Evolutionary conservation across 92 coral and sea anemone genomes (phyloP).

Genomic region (Pocillopora grandis): DNA sequence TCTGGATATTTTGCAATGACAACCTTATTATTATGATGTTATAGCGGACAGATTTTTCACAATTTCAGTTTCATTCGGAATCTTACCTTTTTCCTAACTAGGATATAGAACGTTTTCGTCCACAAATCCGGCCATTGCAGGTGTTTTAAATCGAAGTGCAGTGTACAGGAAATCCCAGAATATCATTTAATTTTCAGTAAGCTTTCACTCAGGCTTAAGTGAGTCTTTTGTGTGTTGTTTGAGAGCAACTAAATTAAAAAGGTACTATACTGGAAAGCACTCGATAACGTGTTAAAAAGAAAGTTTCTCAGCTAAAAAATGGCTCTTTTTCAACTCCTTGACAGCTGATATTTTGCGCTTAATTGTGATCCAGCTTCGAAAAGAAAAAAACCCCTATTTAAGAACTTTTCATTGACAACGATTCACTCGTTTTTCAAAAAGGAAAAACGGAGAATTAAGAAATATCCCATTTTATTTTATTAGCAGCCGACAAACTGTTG

Average conservation of each 20-base stretch:
- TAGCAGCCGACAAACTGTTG: background rate
- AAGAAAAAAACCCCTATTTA: background rate
- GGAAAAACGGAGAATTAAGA: background rate
- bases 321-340: background rate
- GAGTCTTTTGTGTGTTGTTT: background rate
- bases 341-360: background rate
- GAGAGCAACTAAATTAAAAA: background rate
- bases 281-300: background rate
- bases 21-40: no score
- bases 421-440: background rate
- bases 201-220: background rate
- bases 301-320: background rate
- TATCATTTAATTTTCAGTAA: background rate
- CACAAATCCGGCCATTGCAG: constrained; percentile 5
- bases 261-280: background rate
- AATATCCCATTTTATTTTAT: background rate
- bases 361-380: background rate
- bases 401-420: background rate
- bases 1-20: no score
- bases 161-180: constrained; percentile 5
- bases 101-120: background rate
- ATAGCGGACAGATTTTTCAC: no score
- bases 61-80: background rate
- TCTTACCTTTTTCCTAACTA: background rate
- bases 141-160: constrained; percentile 7